Evolutionary conservation across 2,888 invertebrate species (phyloP).

Genomic region (Neoascia interrupta): DNA sequence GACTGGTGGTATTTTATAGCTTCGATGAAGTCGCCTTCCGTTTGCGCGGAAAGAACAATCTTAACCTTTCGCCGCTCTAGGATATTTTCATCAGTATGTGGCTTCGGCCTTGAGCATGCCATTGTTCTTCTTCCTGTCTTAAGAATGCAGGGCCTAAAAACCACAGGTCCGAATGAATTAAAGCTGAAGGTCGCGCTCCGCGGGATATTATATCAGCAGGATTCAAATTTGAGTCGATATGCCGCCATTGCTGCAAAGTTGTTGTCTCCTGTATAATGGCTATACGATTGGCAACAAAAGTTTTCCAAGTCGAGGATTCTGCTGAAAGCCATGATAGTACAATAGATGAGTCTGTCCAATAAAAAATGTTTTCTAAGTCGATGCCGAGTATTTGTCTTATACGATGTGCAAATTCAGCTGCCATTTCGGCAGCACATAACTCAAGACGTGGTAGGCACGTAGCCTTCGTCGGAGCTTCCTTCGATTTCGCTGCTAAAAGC

Average conservation of each 20-base stretch:
- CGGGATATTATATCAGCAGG: conserved; percentile 21
- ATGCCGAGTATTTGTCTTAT: conserved; percentile 47
- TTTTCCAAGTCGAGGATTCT: conserved; percentile 52
- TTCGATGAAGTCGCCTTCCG: not conserved
- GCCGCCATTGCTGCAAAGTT: conserved; percentile 19
- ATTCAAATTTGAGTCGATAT: conserved; percentile 9
- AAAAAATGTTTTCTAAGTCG: conserved; percentile 51
- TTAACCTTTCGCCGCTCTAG: not conserved
- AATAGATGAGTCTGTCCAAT: conserved; percentile 71
- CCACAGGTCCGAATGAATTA: conserved; percentile 3
- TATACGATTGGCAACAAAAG: conserved; percentile 68
- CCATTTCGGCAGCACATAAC: conserved; percentile 71
- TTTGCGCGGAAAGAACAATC: not conserved
- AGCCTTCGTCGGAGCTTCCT: conserved; percentile 70
- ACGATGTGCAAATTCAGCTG: conserved; percentile 64
- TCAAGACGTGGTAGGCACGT: conserved; percentile 71
- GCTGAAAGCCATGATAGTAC: conserved; percentile 65
- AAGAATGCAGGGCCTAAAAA: conserved; percentile 10
- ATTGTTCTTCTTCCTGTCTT: not conserved
- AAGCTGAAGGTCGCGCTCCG: conserved; percentile 6
- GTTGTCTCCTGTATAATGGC: conserved; percentile 45
- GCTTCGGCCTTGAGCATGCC: no score
- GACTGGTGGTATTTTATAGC: not conserved
- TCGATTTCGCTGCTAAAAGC: conserved; percentile 70
- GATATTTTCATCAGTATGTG: not conserved